Base-by-base conservation (phyloP, 1,140 invertebrate genomes). In the Trachymyrmex septentrionalis region DNA sequence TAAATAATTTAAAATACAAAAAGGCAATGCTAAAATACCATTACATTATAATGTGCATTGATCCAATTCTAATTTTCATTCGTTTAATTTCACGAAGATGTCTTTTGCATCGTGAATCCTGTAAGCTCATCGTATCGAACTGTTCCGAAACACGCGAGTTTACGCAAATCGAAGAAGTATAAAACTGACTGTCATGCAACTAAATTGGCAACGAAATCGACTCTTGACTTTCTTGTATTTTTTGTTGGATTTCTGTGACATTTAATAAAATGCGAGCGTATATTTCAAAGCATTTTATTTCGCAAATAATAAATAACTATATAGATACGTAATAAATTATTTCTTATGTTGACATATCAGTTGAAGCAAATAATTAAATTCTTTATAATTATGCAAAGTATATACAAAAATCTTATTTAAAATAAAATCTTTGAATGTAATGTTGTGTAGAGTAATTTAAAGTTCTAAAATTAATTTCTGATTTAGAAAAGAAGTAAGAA, bases 131-230 rank as follows among this genome's bases (percentile, higher is more conserved):
- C 30, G 80, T 38, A 50, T 57, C 27, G 44, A 77, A 81, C 69
- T 75, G 55, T 73, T 30, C 55, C 57, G 38, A 55, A 57, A 84
- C 80, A 84, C 80, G 80, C 80, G 27, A 84, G 27, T 73, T 84
- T 57, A 44, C 57, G 44, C 44, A 84, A 84, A 73, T 61, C 38
- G 21, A 61, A 57, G 80, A 75, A 75, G 34, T 19, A 84, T 82
- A 61, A 75, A 73, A 63, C 34, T 61, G 10, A 73, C 55, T 84
- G 69, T 84, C 80, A 75, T 63, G 55, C 57, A 44, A 82, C 67
- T 59, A 73, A 82, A 82, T 82, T 61, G 80, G 24, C n/a, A 81
- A 57, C 24, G 21, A 12, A 84, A 63, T 48, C 14, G 55, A n/a
- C 48, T 61, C 12, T 44, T 19, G 21, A 6, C 24, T 61, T 50